A percentile compares a stretch with the other conserved stretches of the same genome.
phyloP scores from a whole-genome alignment of 2,113 vertebrate species.

The Myanophis thanlyinensis region DNA sequence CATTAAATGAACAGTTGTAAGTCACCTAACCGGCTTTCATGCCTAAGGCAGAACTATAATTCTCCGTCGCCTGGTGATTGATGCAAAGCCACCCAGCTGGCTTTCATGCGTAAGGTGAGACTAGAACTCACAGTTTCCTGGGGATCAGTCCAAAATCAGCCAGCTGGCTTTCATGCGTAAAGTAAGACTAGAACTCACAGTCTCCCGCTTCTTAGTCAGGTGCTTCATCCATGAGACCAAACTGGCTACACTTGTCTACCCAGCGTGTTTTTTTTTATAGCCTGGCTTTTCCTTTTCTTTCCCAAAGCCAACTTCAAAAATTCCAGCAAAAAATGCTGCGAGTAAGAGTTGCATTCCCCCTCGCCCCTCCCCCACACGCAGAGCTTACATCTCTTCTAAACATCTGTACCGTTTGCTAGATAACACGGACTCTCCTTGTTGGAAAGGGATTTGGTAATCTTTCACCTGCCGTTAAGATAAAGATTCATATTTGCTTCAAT shows the following conservation, averaged over 20 bases:
- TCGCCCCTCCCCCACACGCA: too few species aligned
- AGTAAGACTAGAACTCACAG: background rate
- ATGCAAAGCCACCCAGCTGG: too few species aligned
- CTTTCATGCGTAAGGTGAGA: too few species aligned
- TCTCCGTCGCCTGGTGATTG: too few species aligned
- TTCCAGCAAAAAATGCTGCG: background rate
- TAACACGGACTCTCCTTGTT: background rate
- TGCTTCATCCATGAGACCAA: background rate
- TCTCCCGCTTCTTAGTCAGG: background rate
- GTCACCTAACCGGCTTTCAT: too few species aligned
- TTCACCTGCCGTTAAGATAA: constrained; percentile 2
- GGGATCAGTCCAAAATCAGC: too few species aligned
- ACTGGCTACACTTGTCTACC: background rate
- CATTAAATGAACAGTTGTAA: too few species aligned
- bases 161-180: background rate
- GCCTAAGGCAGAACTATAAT: too few species aligned
- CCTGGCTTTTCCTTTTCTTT: background rate
- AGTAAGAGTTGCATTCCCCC: background rate
- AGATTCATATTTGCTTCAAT: constrained; percentile 30
- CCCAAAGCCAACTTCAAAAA: background rate
- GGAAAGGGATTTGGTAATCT: background rate
- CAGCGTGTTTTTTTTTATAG: background rate
- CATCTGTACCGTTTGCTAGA: background rate
- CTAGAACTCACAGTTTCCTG: too few species aligned
- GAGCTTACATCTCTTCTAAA: background rate